Percentiles rank a stretch among this genome's conserved stretches.
phyloP scores from a whole-genome alignment of 2,888 invertebrate genomes.

The Lasioglossum oenotherae region DNA sequence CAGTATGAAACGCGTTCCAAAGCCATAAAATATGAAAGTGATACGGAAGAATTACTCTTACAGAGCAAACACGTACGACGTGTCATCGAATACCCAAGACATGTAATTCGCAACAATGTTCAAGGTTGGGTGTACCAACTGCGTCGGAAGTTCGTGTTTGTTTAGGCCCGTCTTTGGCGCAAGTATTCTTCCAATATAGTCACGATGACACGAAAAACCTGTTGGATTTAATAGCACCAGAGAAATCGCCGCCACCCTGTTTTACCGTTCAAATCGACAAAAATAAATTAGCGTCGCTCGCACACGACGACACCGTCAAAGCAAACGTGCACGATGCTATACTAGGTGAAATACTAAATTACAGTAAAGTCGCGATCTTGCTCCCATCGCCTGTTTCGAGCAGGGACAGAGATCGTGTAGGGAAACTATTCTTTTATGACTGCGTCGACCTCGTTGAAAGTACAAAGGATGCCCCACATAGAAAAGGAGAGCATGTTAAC shows the following conservation, averaged over 20 bases:
- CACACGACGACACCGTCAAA: constrained; percentile 66
- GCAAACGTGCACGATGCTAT: constrained; percentile 73
- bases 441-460: too few species aligned
- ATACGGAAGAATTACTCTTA: background rate
- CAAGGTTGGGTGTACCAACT: constrained; percentile 56
- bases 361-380: too few species aligned
- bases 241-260: constrained; percentile 65
- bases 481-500: too few species aligned
- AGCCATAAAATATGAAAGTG: background rate
- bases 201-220: constrained; percentile 65
- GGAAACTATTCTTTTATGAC: too few species aligned
- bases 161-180: constrained; percentile 71
- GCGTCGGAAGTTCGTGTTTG: constrained; percentile 66
- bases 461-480: too few species aligned
- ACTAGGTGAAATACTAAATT: constrained; percentile 63
- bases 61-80: constrained; percentile 16
- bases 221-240: constrained; percentile 66
- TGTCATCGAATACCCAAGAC: constrained; percentile 3
- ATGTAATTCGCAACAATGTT: constrained; percentile 6
- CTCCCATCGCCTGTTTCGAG: too few species aligned
- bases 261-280: constrained; percentile 74
- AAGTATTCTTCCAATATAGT: constrained; percentile 70
- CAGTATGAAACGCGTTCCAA: background rate
- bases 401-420: too few species aligned
- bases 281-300: constrained; percentile 57